Conservation (phyloP, 2,797 vertebrate genomes). For the Lacerta agilis region DNA sequence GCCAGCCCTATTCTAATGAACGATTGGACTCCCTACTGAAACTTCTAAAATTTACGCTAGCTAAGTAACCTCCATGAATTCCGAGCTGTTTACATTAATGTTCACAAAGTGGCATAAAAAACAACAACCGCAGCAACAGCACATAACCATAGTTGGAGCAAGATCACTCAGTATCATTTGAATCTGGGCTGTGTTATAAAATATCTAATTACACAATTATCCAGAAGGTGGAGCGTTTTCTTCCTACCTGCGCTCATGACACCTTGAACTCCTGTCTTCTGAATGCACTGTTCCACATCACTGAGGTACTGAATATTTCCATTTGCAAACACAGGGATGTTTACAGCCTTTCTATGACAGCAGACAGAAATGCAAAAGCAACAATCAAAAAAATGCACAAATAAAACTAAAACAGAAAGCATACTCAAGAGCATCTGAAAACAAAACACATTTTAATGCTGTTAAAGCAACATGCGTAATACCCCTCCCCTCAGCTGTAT, state of each 20-base stretch:
- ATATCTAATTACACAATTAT: not conserved
- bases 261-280: constrained; percentile 92
- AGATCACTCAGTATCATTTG: not conserved
- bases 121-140: not conserved
- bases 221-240: not conserved
- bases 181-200: fast-evolving
- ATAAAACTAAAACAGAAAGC: not conserved
- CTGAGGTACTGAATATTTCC: constrained; percentile 94
- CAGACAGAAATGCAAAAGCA: constrained; percentile 28
- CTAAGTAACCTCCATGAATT: not conserved
- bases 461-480: not conserved
- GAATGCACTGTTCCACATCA: constrained; percentile 92
- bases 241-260: constrained; percentile 94
- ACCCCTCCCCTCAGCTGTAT: not conserved
- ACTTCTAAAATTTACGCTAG: not conserved
- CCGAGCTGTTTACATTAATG: not conserved
- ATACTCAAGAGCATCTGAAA: not conserved
- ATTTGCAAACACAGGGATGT: constrained; percentile 95
- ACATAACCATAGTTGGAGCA: constrained; percentile 9
- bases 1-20: not conserved
- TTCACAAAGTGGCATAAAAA: constrained; percentile 14
- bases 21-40: not conserved
- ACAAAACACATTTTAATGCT: not conserved
- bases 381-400: not conserved
- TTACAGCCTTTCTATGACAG: constrained; percentile 85